These are phyloP conservation scores for Papilio elwesi DNA, from an alignment of 2,888 invertebrate species.

Conservation along the genomic window DNA sequence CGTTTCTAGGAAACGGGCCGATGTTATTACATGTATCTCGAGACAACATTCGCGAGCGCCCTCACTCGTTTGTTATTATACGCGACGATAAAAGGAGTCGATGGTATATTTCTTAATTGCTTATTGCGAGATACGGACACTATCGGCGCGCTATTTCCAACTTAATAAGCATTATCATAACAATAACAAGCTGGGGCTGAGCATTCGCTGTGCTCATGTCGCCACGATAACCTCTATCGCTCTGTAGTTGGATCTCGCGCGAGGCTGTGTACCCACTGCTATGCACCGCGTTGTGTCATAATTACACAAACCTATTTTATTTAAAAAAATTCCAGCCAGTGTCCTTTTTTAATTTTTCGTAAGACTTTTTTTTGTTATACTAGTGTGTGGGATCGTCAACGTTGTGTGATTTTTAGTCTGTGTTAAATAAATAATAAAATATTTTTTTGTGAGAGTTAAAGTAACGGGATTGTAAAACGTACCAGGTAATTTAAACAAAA, in stretches of 20 bases:
- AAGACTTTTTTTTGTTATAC: background rate
- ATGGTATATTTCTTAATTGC: conserved; percentile 78
- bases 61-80: conserved; percentile 63
- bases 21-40: conserved; percentile 54
- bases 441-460: conserved; percentile 26
- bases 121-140: conserved; percentile 76
- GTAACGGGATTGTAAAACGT: conserved; percentile 22
- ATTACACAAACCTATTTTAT: background rate
- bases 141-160: conserved; percentile 79
- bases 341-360: conserved; percentile 9
- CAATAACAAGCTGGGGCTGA: conserved; percentile 78
- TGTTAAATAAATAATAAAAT: background rate
- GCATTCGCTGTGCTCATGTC: conserved; percentile 66
- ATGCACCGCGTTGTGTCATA: conserved; percentile 24
- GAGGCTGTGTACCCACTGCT: background rate
- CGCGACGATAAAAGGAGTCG: conserved; percentile 61
- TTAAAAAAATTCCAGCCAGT: conserved; percentile 25
- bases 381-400: background rate
- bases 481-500: conserved; percentile 20
- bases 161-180: conserved; percentile 83
- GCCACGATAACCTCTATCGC: conserved; percentile 42
- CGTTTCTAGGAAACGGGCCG: conserved; percentile 61
- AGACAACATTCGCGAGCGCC: conserved; percentile 55
- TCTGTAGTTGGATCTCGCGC: conserved; percentile 46
- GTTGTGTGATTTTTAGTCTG: conserved; percentile 5